Evolutionary conservation across 37 sponge, comb jelly and placozoan genomes (phyloP), one percentile per base, ranked within the genome.

Genomic region (Haliclona indistincta): DNA sequence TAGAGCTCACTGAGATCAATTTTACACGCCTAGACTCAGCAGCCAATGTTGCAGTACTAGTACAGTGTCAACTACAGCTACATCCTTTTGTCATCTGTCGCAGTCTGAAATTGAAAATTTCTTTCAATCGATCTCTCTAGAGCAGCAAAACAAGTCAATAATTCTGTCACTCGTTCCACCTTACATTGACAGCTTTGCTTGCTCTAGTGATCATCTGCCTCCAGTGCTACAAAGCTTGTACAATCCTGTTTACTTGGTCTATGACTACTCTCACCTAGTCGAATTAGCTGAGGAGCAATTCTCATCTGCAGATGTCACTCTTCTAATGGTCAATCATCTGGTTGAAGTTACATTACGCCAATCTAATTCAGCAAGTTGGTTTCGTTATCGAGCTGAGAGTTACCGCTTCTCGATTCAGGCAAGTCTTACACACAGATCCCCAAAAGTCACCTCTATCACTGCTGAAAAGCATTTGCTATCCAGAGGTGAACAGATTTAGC

Each of bases 391-490:
- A 33, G 78, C 67, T 22, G 68, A 67, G 68, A 44, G 64, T 77
- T 17, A 77, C 78, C 20, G 78, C 67, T 20, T 77, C 78, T 13
- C 67, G 68, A 32, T 33, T 66, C 6, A 43, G 67, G 36, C 67
- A 64, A 35, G 68, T 64, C 2, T 38, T 64, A 10, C 78, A 64
- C 25, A 77, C 78, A 25, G 54, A 64, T 58, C 54, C 38, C 19
- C 67, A 64, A 4, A 23, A 77, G 41, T 67, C 78, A 29, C 41
- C 78, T 11, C 6, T 65, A 20, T 77, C 68, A 32, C 25, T 77
- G 28, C 56, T 77, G 29, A 63, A 44, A 26, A 32, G 54, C 22
- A 56, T 77, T 35, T 77, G 78, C 28, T 77, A 77, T 35, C 78
- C 78, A n/a, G 67, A 77, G 25, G 43, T 20, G 11, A 10, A 45